Percentiles rank a stretch among this genome's conserved stretches.
Evolutionary conservation across 2,888 invertebrate species (phyloP).

Genomic region (Oscheius sp.): DNA sequence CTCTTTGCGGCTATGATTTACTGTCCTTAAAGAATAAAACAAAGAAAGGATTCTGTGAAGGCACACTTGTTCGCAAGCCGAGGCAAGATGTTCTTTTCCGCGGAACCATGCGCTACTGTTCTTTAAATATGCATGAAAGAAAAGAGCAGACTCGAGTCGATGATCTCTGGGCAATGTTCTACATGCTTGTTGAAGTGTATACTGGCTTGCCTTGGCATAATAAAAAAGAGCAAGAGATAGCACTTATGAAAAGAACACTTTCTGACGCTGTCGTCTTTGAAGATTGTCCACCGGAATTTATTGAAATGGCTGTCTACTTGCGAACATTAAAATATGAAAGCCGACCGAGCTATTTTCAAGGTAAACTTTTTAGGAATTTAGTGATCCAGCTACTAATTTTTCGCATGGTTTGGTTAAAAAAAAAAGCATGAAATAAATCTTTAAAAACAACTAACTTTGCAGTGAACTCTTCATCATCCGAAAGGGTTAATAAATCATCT

Average conservation of each 20-base stretch:
- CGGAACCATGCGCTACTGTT: conserved; percentile 27
- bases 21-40: conserved; percentile 40
- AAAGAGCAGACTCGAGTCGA: conserved; percentile 28
- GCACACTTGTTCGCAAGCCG: conserved; percentile 38
- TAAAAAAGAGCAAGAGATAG: background rate
- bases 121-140: conserved; percentile 7
- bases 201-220: conserved; percentile 22
- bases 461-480: no score
- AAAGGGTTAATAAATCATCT: no score
- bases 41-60: conserved; percentile 38
- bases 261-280: background rate
- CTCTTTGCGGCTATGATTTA: conserved; percentile 46
- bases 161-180: conserved; percentile 29
- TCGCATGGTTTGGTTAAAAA: no score
- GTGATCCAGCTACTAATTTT: background rate
- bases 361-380: no score
- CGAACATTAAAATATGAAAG: conserved; percentile 36
- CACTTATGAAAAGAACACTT: background rate
- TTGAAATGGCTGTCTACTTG: conserved; percentile 44
- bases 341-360: conserved; percentile 52
- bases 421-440: no score
- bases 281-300: conserved; percentile 45
- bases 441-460: no score
- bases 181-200: conserved; percentile 19
- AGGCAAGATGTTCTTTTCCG: conserved; percentile 10